Evolutionary conservation across 2,888 invertebrate species (phyloP), one percentile per base, ranked within the genome.

Genomic region (Epirrhoe alternata): DNA sequence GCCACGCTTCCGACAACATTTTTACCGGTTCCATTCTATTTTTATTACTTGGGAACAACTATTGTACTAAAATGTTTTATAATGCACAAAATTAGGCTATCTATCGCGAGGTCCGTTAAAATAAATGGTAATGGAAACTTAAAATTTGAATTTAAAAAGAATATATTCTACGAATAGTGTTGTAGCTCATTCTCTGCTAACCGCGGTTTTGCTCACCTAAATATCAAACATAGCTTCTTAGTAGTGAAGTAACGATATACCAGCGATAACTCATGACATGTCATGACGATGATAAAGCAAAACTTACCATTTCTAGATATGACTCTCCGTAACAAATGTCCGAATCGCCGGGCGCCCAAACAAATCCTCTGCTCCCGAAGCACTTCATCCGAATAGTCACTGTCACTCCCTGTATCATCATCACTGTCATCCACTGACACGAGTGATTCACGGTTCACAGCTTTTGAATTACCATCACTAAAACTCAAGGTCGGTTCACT

Each of bases 241-340:
- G 24, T 3, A 24, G 24, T 24, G 24, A 24, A 24, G 3, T 24
- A 24, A 24, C 24, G 24, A 24, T 24, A 24, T 3, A 2, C 24
- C 24, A 24, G 24, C 24, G 24, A 24, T 24, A 2, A 24, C 1
- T n/a, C n/a, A 24, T 24, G 24, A n/a, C n/a, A n/a, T 14, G 45
- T 24, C 7, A 17, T 12, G 12, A 14, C 42, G 6, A n/a, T 38
- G 53, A 53, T 8, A 33, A 57, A 52, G 50, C n/a, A 54, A 30
- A 66, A 79, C 93, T 91, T 78, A 93, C 93, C 93, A 77, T 92
- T 92, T 85, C 92, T 86, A 76, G 93, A 93, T 74, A 93, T 88
- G 66, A 93, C 93, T 69, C 93, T 81, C 64, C 92, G 81, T 59
- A 93, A 82, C 80, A 93, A 68, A 68, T 93, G 91, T 2, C 93